These are phyloP conservation scores for Petrocephalus schoutedeni DNA, from an alignment of 2,797 vertebrate species.

Conservation along the genomic window DNA sequence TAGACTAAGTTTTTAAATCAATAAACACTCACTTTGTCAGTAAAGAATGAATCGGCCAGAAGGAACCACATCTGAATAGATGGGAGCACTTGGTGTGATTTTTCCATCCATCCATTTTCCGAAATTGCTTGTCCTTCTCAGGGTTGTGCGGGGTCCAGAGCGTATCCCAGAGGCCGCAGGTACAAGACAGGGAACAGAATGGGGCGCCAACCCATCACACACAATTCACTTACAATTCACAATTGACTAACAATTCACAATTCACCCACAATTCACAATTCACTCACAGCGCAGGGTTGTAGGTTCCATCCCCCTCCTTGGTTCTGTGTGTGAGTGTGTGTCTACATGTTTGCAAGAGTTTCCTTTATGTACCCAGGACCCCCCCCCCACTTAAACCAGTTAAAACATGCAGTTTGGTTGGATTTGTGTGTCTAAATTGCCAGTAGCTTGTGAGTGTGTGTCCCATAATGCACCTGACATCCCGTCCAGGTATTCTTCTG, in stretches of 20 bases:
- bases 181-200: too few species aligned
- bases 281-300: background rate
- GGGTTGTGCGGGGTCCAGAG: too few species aligned
- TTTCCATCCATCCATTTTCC: background rate
- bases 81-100: background rate
- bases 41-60: background rate
- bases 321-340: background rate
- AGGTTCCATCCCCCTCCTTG: background rate
- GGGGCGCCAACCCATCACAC: too few species aligned
- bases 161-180: too few species aligned
- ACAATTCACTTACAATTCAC: too few species aligned
- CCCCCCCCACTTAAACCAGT: background rate
- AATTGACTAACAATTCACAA: too few species aligned
- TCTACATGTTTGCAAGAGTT: background rate
- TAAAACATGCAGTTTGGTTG: background rate
- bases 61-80: background rate
- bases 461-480: background rate
- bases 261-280: too few species aligned
- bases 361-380: background rate
- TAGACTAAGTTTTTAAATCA: background rate
- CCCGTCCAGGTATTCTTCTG: background rate
- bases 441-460: background rate
- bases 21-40: background rate
- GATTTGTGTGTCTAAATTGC: background rate
- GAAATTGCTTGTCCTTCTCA: too few species aligned